Base-by-base conservation (phyloP, 2,888 invertebrate species). In the Hemistola chrysoprasaria region DNA sequence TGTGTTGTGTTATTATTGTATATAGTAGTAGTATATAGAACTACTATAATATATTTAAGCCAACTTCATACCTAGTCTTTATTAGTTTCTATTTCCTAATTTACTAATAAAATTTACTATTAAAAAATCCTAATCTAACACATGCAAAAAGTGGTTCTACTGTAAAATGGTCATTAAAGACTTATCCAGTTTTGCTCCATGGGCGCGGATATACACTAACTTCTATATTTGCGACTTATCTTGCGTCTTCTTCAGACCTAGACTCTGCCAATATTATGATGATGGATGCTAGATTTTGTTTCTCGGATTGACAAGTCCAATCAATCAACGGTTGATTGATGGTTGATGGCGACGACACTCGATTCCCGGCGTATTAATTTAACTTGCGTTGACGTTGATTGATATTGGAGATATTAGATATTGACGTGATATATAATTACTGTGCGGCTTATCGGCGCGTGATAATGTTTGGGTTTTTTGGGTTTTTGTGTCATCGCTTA, bases 281-380 rank as follows among this genome's bases (percentile, higher is more conserved):
- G 77, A 72, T 74, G 56, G 75, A 73, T 76, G 70, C 63, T 53
- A 62, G 64, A 65, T 62, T 68, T 60, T 69, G 71, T 74, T 71
- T 68, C 64, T 63, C 45, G 59, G 59, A 70, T 62, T 70, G 73
- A 66, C 71, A 66, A 56, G 59, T 56, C 66, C 65, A 65, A 82
- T 84, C 86, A 78, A 85, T 85, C 85, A 82, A 61, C 59, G 42
- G 37, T 56, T 83, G 86, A 87, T 82, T 76, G 87, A 86, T 83
- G 70, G 63, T n/a, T n/a, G n/a, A n/a, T n/a, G n/a, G n/a, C 71
- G 78, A 69, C 74, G 80, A 80, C 78, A 79, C 71, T 65, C 77
- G 72, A 75, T 74, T 78, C 81, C 71, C 69, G 71, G 71, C 69
- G 33, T 31, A 30, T 38, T 31, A 74, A 65, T 64, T 78, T 71